These are phyloP conservation scores for Lochmaea crataegi DNA, from an alignment of 2,888 invertebrate genomes.

Conservation along the genomic window DNA sequence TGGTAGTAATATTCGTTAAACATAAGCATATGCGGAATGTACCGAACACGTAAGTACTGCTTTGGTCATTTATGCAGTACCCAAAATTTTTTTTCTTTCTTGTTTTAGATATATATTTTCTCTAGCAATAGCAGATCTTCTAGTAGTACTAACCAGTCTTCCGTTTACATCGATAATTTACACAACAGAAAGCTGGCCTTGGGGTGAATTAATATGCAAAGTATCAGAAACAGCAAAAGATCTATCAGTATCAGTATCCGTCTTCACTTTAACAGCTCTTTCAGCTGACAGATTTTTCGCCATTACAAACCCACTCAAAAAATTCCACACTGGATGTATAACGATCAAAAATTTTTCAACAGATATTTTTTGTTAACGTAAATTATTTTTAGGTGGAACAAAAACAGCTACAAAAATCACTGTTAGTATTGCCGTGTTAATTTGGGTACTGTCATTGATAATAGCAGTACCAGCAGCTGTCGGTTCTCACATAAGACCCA, in stretches of 20 bases:
- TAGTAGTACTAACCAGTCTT: conserved; percentile 85
- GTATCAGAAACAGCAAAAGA: conserved; percentile 87
- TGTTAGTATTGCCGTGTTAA: conserved; percentile 77
- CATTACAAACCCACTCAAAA: conserved; percentile 84
- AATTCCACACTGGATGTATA: conserved; percentile 58
- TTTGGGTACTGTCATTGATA: conserved; percentile 83
- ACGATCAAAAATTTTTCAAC: neutral
- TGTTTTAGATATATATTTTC: conserved; percentile 80
- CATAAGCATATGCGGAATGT: conserved; percentile 87
- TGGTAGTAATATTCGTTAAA: conserved; percentile 81
- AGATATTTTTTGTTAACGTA: neutral
- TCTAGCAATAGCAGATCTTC: conserved; percentile 83
- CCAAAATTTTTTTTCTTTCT: neutral
- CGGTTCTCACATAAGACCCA: conserved; percentile 63
- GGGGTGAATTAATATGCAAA: conserved; percentile 80
- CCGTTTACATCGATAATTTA: conserved; percentile 89
- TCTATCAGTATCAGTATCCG: conserved; percentile 88
- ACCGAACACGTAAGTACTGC: conserved; percentile 78
- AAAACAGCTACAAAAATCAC: conserved; percentile 75
- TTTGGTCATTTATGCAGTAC: neutral
- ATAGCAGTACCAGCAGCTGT: conserved; percentile 84
- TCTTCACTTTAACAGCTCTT: conserved; percentile 88
- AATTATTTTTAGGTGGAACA: conserved; percentile 60
- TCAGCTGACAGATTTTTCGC: conserved; percentile 89
- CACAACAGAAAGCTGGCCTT: conserved; percentile 84